Evolutionary conservation across 2,113 vertebrate species (phyloP), one percentile per base, ranked within the genome.

Genomic region (Vulpes ferrilata): DNA sequence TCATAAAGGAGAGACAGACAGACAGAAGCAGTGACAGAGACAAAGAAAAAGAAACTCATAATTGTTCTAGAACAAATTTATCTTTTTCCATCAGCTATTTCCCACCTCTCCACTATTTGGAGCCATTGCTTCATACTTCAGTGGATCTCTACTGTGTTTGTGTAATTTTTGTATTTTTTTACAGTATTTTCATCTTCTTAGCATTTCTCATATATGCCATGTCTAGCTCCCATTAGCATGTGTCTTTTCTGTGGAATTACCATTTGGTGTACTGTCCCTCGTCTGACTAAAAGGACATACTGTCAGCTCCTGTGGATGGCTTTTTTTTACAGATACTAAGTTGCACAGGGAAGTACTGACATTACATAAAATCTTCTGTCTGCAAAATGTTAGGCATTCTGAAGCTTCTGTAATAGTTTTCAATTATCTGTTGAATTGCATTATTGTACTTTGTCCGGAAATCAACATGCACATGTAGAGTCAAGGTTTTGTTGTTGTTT

Each of bases 51-150:
- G 19, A 19, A 27, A n/a, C 3, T 73, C 12, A 1, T 67, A 25
- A 19, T 55, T 23, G 30, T 23, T 51, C 17, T 22, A 71, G 35
- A 38, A 90, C 67, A 60, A 57, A 27, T 32, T 10, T 35, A 35
- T 80, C 43, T 57, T 73, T 81, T 27, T 64, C 48, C 0, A 67
- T 55, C 76, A 94, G 95, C 95, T 79, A 4, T 97, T 95, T n/a
- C 53, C 51, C n/a, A 35, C 23, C 30, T 90, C 71, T 73, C 96
- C 76, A 84, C 88, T 92, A 51, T 35, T 62, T 13, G 82, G 92
- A 82, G 93, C 86, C 67, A n/a, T 92, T 87, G 92, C 59, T 87
- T 55, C 64, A 64, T 82, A 23, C 17, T 53, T 92, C 76, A 69
- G 23, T 1, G 12, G 22, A 11, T 90, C 27, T 76, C n/a, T 13